Conservation (phyloP, 2,113 vertebrate genomes). For the Pao palembangensis region DNA sequence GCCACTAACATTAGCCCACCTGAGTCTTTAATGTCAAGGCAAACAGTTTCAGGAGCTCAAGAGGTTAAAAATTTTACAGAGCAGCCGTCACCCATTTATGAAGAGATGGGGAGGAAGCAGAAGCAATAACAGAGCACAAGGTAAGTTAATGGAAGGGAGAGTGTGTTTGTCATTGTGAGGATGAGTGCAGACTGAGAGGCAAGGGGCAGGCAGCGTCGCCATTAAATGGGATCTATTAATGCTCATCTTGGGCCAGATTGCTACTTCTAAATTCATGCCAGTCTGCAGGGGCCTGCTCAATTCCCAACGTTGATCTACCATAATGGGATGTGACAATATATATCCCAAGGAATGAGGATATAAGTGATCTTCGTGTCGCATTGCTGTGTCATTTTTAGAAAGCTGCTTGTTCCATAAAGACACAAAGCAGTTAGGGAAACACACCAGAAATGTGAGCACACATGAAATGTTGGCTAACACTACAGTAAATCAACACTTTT, state of each 20-base stretch:
- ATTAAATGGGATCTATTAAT: constrained; percentile 72
- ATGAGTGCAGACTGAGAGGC: constrained; percentile 54
- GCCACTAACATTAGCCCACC: constrained; percentile 37
- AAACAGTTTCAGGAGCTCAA: constrained; percentile 13
- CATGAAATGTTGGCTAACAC: too few relatives aligned
- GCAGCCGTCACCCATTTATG: constrained; percentile 12
- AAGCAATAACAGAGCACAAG: background rate
- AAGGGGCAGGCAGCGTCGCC: constrained; percentile 54
- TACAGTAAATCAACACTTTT: too few relatives aligned
- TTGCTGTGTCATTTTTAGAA: constrained; percentile 45
- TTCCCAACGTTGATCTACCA: constrained; percentile 35
- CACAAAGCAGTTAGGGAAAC: constrained; percentile 15
- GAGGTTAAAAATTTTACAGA: too few relatives aligned
- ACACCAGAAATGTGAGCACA: background rate
- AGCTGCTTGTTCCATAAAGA: constrained; percentile 20
- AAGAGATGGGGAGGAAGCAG: constrained; percentile 15
- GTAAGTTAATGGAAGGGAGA: background rate
- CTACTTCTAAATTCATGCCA: constrained; percentile 67
- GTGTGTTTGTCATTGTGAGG: constrained; percentile 10
- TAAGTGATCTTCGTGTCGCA: constrained; percentile 57
- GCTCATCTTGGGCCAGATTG: constrained; percentile 56
- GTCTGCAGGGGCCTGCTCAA: constrained; percentile 47
- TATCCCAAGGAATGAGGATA: constrained; percentile 55
- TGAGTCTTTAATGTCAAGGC: constrained; percentile 38
- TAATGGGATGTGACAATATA: constrained; percentile 66